Percentiles rank a stretch among this genome's conserved stretches.
Conservation (phyloP, 23 tunicate genomes). For the Halocynthia aurantium region DNA sequence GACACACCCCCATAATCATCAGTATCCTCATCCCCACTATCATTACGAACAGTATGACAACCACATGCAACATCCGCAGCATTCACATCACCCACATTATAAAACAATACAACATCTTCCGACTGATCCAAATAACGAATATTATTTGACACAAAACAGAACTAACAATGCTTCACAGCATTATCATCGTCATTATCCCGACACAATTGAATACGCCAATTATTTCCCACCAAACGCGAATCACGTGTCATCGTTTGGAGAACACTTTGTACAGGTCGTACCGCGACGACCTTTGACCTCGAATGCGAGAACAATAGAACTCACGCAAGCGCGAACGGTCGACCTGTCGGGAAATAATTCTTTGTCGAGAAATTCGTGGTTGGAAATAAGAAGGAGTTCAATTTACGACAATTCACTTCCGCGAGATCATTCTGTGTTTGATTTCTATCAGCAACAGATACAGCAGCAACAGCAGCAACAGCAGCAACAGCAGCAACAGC, state of each 20-base stretch:
- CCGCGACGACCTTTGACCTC: conserved; percentile 1
- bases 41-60: conserved; percentile 23
- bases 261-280: conserved; percentile 21
- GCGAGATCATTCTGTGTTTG: conserved; percentile 59
- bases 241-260: neutral
- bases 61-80: neutral
- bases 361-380: conserved; percentile 19
- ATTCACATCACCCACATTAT: too few species aligned
- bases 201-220: too few species aligned
- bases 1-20: neutral
- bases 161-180: too few species aligned
- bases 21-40: neutral
- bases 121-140: too few species aligned
- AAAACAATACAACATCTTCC: too few species aligned
- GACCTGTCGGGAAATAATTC: conserved; percentile 15
- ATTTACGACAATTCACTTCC: conserved; percentile 86
- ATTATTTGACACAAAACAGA: too few species aligned
- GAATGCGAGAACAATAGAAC: conserved; percentile 14
- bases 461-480: conserved; percentile 37
- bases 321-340: conserved; percentile 18
- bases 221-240: too few species aligned
- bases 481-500: conserved; percentile 29
- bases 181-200: too few species aligned
- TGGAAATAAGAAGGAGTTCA: conserved; percentile 40
- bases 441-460: conserved; percentile 57